Percentiles rank a stretch among this genome's conserved stretches.
Conservation (phyloP, 2,888 invertebrate species). For the Oithona nana region DNA sequence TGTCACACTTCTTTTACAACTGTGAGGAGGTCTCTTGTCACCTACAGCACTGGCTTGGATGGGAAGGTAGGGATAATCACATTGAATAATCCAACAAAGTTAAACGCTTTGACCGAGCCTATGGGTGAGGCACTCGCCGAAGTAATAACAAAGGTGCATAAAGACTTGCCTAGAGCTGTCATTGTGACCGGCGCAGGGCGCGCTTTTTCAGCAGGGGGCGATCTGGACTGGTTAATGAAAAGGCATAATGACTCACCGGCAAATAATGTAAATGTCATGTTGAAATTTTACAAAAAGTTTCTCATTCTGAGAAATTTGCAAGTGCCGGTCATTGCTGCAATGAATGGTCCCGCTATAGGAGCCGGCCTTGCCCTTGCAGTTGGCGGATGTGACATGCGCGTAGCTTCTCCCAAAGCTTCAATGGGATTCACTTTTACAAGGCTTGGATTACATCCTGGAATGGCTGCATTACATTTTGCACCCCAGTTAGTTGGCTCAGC, state of each 20-base stretch:
- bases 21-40: neutral
- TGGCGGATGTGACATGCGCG: neutral
- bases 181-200: neutral
- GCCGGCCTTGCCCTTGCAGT: constrained; percentile 1
- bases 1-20: too few species aligned
- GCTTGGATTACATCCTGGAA: constrained; percentile 8
- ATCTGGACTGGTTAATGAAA: constrained; percentile 9
- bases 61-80: neutral
- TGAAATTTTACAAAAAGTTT: neutral
- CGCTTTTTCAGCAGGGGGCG: neutral
- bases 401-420: neutral
- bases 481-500: neutral
- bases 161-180: neutral
- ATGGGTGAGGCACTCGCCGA: neutral
- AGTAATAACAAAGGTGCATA: neutral
- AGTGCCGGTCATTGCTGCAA: neutral
- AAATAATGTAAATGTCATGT: constrained; percentile 6
- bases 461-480: neutral
- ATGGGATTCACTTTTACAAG: constrained; percentile 9
- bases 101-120: constrained; percentile 4
- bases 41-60: neutral
- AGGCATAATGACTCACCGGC: neutral
- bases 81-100: neutral
- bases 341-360: constrained; percentile 7
- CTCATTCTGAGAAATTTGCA: neutral